Base-by-base conservation (phyloP, 2,797 vertebrate species). In the Florisuga fusca region DNA sequence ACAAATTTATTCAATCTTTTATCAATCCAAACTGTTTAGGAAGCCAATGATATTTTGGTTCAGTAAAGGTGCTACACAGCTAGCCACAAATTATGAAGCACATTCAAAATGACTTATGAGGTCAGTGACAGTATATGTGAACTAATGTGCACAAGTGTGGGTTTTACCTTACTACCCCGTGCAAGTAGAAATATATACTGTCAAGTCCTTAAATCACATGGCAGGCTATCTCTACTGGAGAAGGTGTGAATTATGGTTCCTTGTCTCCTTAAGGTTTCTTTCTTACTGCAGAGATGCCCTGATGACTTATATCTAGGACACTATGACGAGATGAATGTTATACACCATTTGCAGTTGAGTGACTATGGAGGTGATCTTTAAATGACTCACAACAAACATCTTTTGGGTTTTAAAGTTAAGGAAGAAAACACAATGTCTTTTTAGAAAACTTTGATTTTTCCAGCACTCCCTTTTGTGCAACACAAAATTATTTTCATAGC, bases 171-270 rank as follows among this genome's bases (percentile, higher is more conserved):
- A 87, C 79, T 93, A 75, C 43, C 51, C 15, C 38, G 31, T 51
- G 68, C 67, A 81, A 76, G 63, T 36, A 84, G 81, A 91, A 72
- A 69, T 79, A 38, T 15, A 62, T 54, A 72, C 57, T 81, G 79
- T 66, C 50, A 85, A 93, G 93, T 94, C 85, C 90, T 95, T 97
- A 96, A 96, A 97, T 97, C 96, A 97, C 54, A 87, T 90, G 58
- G 67, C 54, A 57, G 62, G 74, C 45, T 77, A 73, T 94, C 95
- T 97, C 87, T 89, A 94, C 77, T 78, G 33, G 67, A 95, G 46
- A 94, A 91, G 71, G 75, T 21, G 22, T 96, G 93, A 97, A 51
- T 96, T 97, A 97, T 21, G 62, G 54, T 91, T 89, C 82, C 88
- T 80, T 63, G 94, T 76, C 62, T 97, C 92, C 73, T 94, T 95